A percentile compares a stretch with the other conserved stretches of the same genome.
Conservation (phyloP, 2,113 vertebrate genomes). For the Periophthalmodon schlosseri region DNA sequence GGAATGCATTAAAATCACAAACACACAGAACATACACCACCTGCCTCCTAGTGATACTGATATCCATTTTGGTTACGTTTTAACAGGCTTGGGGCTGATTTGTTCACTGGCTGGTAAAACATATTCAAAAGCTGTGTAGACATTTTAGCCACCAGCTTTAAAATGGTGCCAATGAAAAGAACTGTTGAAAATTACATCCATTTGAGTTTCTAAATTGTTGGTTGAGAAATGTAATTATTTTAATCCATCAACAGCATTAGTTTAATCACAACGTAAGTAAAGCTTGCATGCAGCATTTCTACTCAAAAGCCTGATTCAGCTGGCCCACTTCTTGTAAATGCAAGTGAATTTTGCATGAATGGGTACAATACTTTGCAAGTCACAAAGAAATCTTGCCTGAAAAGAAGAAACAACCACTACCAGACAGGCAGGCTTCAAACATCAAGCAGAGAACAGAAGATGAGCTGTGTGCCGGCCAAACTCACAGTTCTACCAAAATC, state of each 20-base stretch:
- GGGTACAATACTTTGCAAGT: conserved; percentile 51
- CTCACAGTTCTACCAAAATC: conserved; percentile 26
- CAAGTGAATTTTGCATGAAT: conserved; percentile 64
- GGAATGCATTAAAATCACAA: conserved; percentile 21
- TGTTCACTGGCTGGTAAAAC: not conserved
- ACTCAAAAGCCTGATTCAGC: conserved; percentile 48
- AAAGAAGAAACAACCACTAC: conserved; percentile 25
- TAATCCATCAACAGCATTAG: not conserved
- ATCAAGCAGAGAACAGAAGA: conserved; percentile 46
- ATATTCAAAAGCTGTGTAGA: not conserved
- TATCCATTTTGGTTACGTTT: not conserved
- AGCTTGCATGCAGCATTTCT: conserved; percentile 34
- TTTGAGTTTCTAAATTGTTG: conserved; percentile 5
- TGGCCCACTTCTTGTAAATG: conserved; percentile 43
- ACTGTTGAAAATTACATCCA: not conserved
- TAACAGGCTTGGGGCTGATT: not conserved
- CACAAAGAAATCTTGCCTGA: conserved; percentile 58
- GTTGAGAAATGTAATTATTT: not conserved
- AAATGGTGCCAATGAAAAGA: not conserved
- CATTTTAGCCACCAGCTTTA: conserved; percentile 17
- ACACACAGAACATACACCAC: not conserved
- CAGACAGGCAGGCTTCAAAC: conserved; percentile 42
- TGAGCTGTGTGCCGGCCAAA: conserved; percentile 26
- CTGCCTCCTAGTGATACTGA: not conserved
- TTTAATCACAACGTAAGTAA: conserved; percentile 14